Evolutionary conservation across 23 tunicate genomes (phyloP).

Genomic region (Diplosoma virens): DNA sequence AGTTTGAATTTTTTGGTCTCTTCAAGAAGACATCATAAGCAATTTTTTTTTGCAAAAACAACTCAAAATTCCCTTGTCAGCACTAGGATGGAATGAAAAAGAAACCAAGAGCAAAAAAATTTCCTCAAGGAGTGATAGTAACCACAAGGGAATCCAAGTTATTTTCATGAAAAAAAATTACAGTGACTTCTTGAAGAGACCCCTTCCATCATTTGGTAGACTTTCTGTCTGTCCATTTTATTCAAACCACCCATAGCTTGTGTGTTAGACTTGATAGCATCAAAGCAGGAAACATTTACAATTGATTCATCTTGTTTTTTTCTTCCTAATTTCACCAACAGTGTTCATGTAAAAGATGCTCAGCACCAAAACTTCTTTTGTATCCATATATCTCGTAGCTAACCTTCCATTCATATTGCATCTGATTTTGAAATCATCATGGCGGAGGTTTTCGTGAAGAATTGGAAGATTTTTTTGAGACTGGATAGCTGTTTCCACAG

Average conservation of each 20-base stretch:
- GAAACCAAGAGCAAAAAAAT: too few relatives aligned
- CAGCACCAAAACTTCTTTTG: constrained; percentile 6
- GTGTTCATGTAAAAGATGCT: background rate
- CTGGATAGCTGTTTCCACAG: background rate
- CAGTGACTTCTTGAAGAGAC: too few relatives aligned
- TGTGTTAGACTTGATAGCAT: background rate
- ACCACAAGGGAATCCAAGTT: too few relatives aligned
- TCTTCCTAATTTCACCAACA: background rate
- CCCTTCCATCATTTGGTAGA: constrained; percentile 8
- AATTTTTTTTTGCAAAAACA: too few relatives aligned
- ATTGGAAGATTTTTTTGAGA: constrained; percentile 11
- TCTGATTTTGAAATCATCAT: background rate
- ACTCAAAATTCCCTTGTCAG: too few relatives aligned
- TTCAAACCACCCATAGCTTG: background rate
- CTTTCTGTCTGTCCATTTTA: constrained; percentile 1
- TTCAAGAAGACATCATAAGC: too few relatives aligned
- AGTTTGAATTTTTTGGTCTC: too few relatives aligned
- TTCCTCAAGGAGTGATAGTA: too few relatives aligned
- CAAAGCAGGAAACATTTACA: background rate
- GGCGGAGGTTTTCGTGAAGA: background rate
- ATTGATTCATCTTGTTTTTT: background rate
- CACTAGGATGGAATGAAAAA: too few relatives aligned
- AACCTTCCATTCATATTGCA: background rate
- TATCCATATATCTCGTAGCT: background rate
- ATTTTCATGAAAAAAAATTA: too few relatives aligned